These are phyloP conservation scores for Uropsilus gracilis DNA, from an alignment of 2,113 vertebrate genomes.

Conservation along the genomic window DNA sequence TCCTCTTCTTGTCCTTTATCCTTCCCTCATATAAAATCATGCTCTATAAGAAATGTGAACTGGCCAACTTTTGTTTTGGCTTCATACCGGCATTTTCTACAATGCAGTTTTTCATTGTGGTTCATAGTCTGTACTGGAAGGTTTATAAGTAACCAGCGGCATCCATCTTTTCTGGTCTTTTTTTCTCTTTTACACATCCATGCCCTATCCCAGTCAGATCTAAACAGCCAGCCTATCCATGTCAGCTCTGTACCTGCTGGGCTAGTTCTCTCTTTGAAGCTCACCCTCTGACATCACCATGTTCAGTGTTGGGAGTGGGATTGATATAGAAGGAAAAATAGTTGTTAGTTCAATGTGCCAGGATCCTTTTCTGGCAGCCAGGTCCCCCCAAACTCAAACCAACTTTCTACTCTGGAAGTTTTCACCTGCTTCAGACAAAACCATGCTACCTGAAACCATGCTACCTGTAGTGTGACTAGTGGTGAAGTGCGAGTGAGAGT, in stretches of 20 bases:
- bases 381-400: neutral
- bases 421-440: neutral
- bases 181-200: neutral
- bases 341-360: neutral
- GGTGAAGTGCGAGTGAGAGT: neutral
- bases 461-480: neutral
- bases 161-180: neutral
- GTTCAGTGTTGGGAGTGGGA: neutral
- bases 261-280: neutral
- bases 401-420: neutral
- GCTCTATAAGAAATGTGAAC: neutral
- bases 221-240: neutral
- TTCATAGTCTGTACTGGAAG: neutral
- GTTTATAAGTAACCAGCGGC: conserved; percentile 5
- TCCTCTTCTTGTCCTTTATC: neutral
- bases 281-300: neutral
- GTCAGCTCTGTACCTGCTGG: neutral
- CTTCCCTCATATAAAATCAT: neutral
- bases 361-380: neutral
- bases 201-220: neutral
- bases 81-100: neutral
- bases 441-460: neutral
- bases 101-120: neutral
- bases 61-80: neutral
- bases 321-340: neutral